Percentiles rank a stretch among this genome's conserved stretches.
Conservation (phyloP, 2,888 invertebrate species). For the Listrodromus nycthemerus region DNA sequence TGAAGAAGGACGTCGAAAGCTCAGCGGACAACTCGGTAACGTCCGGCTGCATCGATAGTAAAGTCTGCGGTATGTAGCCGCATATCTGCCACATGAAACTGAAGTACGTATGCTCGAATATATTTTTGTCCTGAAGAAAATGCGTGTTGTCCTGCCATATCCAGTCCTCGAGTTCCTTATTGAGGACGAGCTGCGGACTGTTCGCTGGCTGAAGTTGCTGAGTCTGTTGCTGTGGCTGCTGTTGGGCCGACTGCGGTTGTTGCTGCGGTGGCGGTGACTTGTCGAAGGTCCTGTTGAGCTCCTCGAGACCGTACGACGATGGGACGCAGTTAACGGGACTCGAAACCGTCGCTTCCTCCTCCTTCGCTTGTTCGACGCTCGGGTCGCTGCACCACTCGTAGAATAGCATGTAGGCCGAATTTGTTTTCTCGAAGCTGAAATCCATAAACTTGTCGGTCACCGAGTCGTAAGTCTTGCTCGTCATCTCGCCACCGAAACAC, state of each 20-base stretch:
- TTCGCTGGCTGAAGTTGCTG: constrained; percentile 60
- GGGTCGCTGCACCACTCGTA: constrained; percentile 91
- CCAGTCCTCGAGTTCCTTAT: constrained; percentile 95
- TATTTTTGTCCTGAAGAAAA: constrained; percentile 97
- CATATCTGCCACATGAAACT: constrained; percentile 99
- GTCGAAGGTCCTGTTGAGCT: constrained; percentile 69
- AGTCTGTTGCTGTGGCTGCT: constrained; percentile 55
- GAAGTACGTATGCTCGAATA: constrained; percentile 98
- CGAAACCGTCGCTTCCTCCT: constrained; percentile 80
- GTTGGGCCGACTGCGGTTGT: constrained; percentile 42
- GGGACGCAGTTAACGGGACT: constrained; percentile 75
- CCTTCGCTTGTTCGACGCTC: constrained; percentile 78
- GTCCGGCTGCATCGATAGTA: constrained; percentile 91
- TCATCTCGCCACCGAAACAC: constrained; percentile 99
- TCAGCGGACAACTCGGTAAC: constrained; percentile 94
- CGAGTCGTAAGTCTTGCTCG: constrained; percentile 98
- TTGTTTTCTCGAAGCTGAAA: constrained; percentile 98
- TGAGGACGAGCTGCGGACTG: constrained; percentile 86
- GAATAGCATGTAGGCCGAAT: constrained; percentile 98
- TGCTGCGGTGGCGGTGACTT: constrained; percentile 71
- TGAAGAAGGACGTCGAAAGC: constrained; percentile 96
- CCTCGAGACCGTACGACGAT: constrained; percentile 62
- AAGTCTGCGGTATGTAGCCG: constrained; percentile 95
- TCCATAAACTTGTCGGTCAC: constrained; percentile 99
- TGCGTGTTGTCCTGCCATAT: constrained; percentile 99